Evolutionary conservation across 2,797 vertebrate genomes (phyloP), one percentile per base, ranked within the genome.

Genomic region (Loriculus beryllinus): DNA sequence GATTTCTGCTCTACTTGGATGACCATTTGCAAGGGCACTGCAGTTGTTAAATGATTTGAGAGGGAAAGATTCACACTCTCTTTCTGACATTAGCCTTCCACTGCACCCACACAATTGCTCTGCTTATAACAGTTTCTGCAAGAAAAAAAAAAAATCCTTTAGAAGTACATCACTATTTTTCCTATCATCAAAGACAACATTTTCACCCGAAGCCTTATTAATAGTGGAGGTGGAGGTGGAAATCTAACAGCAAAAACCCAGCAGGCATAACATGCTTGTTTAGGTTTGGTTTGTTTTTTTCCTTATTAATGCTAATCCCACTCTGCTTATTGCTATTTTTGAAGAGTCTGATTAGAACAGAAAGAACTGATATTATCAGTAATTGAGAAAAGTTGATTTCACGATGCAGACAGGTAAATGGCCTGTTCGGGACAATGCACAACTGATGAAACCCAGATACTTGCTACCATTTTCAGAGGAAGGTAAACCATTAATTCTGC

Each of bases 141-240:
- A 86, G 51, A 22, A 31, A 65, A 81, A 65, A 72, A 49, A 37
- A 37, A 37, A 37, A 28, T 43, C 45, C 13, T 71, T 90, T 77
- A 91, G 67, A 84, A 92, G 18, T 43, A 77, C 12, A 2, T 54
- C 51, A 47, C n/a, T 64, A 19, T 64, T 77, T 84, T 89, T 91
- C 59, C 59, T 69, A 8, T 72, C 83, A 85, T 86, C 83, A 92
- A 63, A 94, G 68, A 85, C 95, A 91, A 35, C 54, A 81, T n/a
- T 96, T 96, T 95, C 29, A 85, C 62, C 49, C 51, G 54, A 39
- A 93, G 31, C 25, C 42, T 93, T 94, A 83, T 82, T 96, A 93
- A 91, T 6, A 92, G 49, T 28, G 31, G 56, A 90, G 67, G 65
- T 81, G 22, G 60, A 94, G 91, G 70, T 82, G 29, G 39, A 90